Evolutionary conservation across 2,797 vertebrate species (phyloP).

Genomic region (Delichon dasypus): DNA sequence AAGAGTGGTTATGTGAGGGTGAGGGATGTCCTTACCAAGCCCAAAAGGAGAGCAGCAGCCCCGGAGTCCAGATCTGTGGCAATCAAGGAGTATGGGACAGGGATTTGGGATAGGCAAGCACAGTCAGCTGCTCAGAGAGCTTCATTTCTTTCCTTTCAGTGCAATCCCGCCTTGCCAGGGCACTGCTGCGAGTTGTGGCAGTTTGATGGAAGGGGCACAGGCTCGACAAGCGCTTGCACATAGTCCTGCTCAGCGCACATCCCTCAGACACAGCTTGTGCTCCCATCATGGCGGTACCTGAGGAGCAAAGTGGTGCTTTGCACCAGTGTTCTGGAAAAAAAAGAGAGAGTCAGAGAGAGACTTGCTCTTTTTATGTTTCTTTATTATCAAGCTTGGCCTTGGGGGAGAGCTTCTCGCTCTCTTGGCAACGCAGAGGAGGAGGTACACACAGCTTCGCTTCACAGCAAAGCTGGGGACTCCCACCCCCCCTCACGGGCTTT

Average conservation of each 20-base stretch:
- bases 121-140: neutral
- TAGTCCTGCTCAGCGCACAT: neutral
- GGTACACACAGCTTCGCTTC: no score
- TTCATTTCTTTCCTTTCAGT: neutral
- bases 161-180: neutral
- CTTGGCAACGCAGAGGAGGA: no score
- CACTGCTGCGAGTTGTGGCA: neutral
- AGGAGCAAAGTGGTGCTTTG: neutral
- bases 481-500: no score
- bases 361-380: no score
- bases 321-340: no score
- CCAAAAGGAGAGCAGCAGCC: neutral
- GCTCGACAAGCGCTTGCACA: rapidly evolving
- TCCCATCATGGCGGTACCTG: rapidly evolving
- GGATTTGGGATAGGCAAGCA: neutral
- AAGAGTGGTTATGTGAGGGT: neutral
- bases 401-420: no score
- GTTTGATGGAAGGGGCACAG: neutral
- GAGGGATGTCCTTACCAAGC: neutral
- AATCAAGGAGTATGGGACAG: neutral
- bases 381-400: no score
- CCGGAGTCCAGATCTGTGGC: neutral
- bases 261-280: neutral
- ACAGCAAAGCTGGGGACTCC: no score
- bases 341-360: no score